Evolutionary conservation across 2,888 invertebrate genomes (phyloP).

Genomic region (Yponomeuta sedellus): DNA sequence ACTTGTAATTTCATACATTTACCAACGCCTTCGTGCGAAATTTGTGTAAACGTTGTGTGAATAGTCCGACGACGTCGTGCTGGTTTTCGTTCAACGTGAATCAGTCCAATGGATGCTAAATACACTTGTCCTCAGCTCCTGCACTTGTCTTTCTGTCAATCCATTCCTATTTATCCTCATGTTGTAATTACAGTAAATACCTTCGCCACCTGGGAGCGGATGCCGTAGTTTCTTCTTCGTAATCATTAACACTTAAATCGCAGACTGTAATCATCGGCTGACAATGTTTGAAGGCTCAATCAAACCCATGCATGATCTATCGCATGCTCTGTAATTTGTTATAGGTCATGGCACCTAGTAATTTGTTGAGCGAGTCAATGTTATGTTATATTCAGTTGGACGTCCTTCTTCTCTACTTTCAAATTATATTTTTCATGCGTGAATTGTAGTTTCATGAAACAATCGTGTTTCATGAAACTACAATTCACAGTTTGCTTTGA

Average conservation of each 20-base stretch:
- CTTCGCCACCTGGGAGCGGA: conserved; percentile 6
- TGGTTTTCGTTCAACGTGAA: too few relatives aligned
- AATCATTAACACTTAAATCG: conserved; percentile 9
- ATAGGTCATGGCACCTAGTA: not conserved
- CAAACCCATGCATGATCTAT: not conserved
- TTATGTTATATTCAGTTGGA: not conserved
- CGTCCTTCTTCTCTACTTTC: not conserved
- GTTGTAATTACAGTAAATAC: conserved; percentile 5
- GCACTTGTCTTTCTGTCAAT: not conserved
- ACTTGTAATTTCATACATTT: too few relatives aligned
- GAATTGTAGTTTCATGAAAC: too few relatives aligned
- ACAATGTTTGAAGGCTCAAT: conserved; percentile 5
- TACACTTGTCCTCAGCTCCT: not conserved
- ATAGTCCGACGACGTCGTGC: too few relatives aligned
- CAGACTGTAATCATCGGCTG: conserved; percentile 3
- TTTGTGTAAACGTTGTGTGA: too few relatives aligned
- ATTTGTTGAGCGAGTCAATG: not conserved
- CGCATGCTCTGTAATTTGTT: not conserved
- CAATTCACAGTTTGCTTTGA: too few relatives aligned
- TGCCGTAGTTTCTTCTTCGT: conserved; percentile 1
- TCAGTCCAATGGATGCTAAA: too few relatives aligned
- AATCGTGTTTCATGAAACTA: too few relatives aligned
- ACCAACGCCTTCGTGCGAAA: too few relatives aligned
- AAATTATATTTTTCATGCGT: not conserved
- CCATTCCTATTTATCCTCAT: not conserved